Conservation (phyloP, 2,888 invertebrate genomes). For the Thera britannica region DNA sequence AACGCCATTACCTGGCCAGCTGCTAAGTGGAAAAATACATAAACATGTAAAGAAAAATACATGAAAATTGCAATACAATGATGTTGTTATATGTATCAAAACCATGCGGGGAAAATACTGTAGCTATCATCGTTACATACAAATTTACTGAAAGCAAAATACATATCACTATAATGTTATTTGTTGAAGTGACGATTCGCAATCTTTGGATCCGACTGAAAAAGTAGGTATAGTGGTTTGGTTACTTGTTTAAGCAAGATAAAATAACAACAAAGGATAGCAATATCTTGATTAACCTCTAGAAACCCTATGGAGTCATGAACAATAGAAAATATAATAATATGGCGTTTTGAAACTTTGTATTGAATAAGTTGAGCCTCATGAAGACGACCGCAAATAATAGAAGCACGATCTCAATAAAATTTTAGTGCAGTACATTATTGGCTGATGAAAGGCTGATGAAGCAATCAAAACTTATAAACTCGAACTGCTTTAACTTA, state of each 20-base stretch:
- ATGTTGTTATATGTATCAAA: background rate
- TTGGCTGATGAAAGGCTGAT: background rate
- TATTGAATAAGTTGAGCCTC: background rate
- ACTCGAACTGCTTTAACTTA: background rate
- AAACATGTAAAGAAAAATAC: constrained; percentile 6
- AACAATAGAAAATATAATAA: background rate
- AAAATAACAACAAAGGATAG: background rate
- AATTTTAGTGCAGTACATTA: background rate
- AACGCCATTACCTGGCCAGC: constrained; percentile 21
- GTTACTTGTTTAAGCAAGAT: background rate
- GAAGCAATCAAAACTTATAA: constrained; percentile 13
- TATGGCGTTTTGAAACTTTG: background rate
- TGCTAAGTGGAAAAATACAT: constrained; percentile 26
- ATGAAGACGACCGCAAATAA: background rate
- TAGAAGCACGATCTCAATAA: background rate
- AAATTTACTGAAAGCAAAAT: background rate
- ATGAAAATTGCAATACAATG: constrained; percentile 1
- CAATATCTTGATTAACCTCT: background rate
- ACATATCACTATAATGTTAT: background rate
- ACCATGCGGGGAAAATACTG: constrained; percentile 2
- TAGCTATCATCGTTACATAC: background rate
- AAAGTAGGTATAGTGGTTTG: background rate
- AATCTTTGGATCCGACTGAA: background rate
- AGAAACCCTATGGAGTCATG: background rate
- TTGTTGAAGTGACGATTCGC: background rate